Base-by-base conservation (phyloP, 2,113 vertebrate genomes). In the Misgurnus mizolepis region DNA sequence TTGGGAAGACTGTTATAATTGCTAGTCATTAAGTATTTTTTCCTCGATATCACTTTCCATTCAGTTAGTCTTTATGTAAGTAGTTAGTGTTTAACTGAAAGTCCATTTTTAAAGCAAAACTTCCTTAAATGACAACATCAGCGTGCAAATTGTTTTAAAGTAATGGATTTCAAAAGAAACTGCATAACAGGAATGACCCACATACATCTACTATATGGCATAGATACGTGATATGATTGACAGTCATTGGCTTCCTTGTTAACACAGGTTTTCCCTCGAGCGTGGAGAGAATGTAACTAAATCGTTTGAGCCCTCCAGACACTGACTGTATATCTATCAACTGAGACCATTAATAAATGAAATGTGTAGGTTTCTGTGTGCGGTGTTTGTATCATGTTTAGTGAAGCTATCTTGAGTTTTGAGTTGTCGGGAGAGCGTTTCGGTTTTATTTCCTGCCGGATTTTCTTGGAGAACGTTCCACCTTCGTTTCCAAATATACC, bases 271-370 rank as follows among this genome's bases (percentile, higher is more conserved):
- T 60, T 67, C 15, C 22, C 47, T 47, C 0, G 17, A 71, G 61
- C 15, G 11, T 40, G 34, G 27, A 10, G 60, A 67, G 50, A 5
- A 43, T 62, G 74, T 84, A 84, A 84, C 67, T 4, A 60, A 81
- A 15, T 49, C 41, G n/a, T 22, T 43, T 14, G 49, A 76, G 17
- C 55, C 71, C 69, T 62, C 45, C 64, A 64, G 83, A 84, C 73
- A 80, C 73, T 50, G 47, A 80, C 73, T 50, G 47, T 76, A 75
- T 81, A 70, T 84, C 65, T 71, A 10, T 18, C 18, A 47, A 40
- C 40, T 49, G 56, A 53, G 53, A 55, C 47, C 76, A 85, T 82
- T 70, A 85, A 85, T 82, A 82, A 85, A 78, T 82, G 58, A 79
- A 56, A 45, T 49, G 65, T 78, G 40, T 74, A 45, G 39, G 79